These are phyloP conservation scores for Diarsia rubi DNA, from an alignment of 2,888 invertebrate genomes.

Conservation along the genomic window DNA sequence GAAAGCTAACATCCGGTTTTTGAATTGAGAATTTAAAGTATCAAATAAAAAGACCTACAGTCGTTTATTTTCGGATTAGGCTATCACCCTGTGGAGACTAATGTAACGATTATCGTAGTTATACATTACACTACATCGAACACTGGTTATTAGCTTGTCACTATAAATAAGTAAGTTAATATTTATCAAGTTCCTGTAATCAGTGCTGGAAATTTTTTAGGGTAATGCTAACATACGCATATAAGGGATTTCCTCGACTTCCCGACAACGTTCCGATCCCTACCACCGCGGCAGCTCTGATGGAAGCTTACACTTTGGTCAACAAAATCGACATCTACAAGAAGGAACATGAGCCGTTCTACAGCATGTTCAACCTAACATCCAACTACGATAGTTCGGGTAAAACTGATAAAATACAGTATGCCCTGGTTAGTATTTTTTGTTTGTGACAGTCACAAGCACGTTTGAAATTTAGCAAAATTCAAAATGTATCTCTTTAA, in stretches of 20 bases:
- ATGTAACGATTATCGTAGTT: too few relatives aligned
- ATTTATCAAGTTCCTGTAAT: neutral
- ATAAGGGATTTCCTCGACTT: slow-evolving; percentile 75
- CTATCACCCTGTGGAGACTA: too few relatives aligned
- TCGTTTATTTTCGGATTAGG: too few relatives aligned
- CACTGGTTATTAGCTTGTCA: neutral
- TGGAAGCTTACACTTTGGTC: slow-evolving; percentile 79
- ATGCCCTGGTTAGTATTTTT: slow-evolving; percentile 91
- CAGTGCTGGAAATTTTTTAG: slow-evolving; percentile 72
- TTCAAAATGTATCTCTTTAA: neutral
- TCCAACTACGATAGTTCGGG: slow-evolving; percentile 94
- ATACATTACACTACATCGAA: too few relatives aligned
- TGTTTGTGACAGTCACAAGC: neutral
- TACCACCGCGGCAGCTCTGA: slow-evolving; percentile 74
- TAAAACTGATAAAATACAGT: slow-evolving; percentile 92
- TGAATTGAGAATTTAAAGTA: neutral
- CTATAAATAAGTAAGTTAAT: neutral
- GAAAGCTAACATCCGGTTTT: neutral
- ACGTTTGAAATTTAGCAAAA: neutral
- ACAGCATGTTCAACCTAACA: slow-evolving; percentile 93
- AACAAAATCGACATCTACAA: slow-evolving; percentile 82
- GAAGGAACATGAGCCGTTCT: slow-evolving; percentile 87
- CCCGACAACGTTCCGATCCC: slow-evolving; percentile 43
- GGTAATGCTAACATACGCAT: slow-evolving; percentile 91
- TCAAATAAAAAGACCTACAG: too few relatives aligned